Evolutionary conservation across 2,888 invertebrate species (phyloP), one percentile per base, ranked within the genome.

Genomic region (Rhabditophanes sp.): DNA sequence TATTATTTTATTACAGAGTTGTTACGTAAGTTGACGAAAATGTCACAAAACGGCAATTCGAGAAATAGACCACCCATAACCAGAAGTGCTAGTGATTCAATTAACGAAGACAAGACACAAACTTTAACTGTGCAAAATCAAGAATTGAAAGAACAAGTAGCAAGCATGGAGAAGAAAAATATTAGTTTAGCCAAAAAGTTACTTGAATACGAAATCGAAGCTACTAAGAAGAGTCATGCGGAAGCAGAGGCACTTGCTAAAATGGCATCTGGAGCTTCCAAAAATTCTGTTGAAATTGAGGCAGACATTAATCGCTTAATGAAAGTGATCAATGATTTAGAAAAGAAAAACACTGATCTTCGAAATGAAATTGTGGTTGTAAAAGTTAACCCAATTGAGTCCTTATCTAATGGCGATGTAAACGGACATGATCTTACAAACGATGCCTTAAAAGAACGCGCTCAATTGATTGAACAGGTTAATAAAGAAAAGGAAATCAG

Each of bases 21-120:
- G n/a, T n/a, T n/a, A n/a, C n/a, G n/a, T n/a, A n/a, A n/a, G 70
- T 78, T 82, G 70, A 76, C 82, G 73, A 87, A 87, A 75, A 76
- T 88, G 72, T 82, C 84, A n/a, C n/a, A n/a, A n/a, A n/a, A 24
- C 12, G 7, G 14, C 12, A 11, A 12, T 15, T 16, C 7, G 5
- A 19, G 17, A 11, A 20, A 40, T 41, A 46, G 38, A 47, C 56
- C 57, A 38, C 39, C 43, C 15, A 52, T 53, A 45, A 42, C 35
- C n/a, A 20, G 49, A 19, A 47, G 45, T 30, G 39, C 36, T 11
- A 53, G 55, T n/a, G n/a, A n/a, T n/a, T n/a, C n/a, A n/a, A n/a
- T n/a, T n/a, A n/a, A n/a, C n/a, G n/a, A n/a, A n/a, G n/a, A n/a
- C n/a, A n/a, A n/a, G n/a, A n/a, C n/a, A 36, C 68, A 68, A 36